Evolutionary conservation across 2,797 vertebrate species (phyloP), one percentile per base, ranked within the genome.

Genomic region (Pantherophis vulpinus): DNA sequence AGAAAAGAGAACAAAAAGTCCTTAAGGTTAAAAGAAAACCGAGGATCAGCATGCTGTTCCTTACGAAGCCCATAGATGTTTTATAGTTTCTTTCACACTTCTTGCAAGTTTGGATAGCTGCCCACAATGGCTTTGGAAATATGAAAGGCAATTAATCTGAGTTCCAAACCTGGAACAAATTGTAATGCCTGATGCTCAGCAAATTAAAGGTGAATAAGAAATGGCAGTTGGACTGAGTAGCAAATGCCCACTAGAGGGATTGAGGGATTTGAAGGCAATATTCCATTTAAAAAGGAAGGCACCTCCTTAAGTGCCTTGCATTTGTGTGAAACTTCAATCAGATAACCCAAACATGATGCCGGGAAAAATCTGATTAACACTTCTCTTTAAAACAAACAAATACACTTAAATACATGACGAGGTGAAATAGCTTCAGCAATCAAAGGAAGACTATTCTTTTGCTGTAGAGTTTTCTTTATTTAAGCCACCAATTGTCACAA

Each of bases 21-120:
- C 42, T 89, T 92, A 93, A 95, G 32, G 12, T 59, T 93, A 93
- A 47, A 95, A 18, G 23, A 86, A 91, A 95, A 94, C 89, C 16
- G 4, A 93, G 58, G 18, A n/a, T 87, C 63, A 93, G 88, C 3
- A 89, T 27, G 27, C 29, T 54, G 10, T 91, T 13, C 55, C 86
- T 74, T 88, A 13, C 1, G 9, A 74, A 74, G 18, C 12, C 4
- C 4, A 23, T 0, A 60, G 42, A 88, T 87, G 59, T 47, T 66
- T 87, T 56, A 83, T 83, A 87, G 56, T 87, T 13, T 93, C 32
- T 56, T 87, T 27, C 56, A 70, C 60, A 87, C 51, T 83, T 83
- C 23, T 90, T 51, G 23, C n/a, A 86, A 86, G 11, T 11, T 29
- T 86, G 51, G 89, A 61, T 51, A 47, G 60, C 51, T 90, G 54